Conservation (phyloP, 2,797 vertebrate genomes). For the Luscinia luscinia region DNA sequence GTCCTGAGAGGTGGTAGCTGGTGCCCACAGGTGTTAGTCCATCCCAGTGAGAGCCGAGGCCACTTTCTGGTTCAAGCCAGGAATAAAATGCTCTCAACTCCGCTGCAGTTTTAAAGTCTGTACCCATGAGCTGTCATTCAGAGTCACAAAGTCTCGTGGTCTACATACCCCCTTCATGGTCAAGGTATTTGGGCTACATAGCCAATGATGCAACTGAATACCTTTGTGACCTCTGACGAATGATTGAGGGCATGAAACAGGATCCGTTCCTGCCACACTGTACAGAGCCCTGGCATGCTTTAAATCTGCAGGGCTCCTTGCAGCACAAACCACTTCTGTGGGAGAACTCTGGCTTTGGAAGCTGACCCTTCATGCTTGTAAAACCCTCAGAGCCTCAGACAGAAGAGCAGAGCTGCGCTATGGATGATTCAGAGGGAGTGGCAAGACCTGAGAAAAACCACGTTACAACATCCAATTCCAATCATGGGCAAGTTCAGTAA, state of each 20-base stretch:
- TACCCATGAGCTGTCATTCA: slow-evolving; percentile 10
- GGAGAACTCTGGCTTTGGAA: background rate
- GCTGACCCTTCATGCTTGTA: background rate
- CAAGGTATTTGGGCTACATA: slow-evolving; percentile 58
- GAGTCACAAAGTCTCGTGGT: slow-evolving; percentile 32
- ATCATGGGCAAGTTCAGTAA: background rate
- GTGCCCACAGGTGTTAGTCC: slow-evolving; percentile 33
- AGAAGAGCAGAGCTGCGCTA: background rate
- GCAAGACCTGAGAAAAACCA: background rate
- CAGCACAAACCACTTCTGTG: background rate
- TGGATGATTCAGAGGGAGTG: background rate
- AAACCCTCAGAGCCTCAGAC: background rate
- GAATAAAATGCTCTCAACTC: background rate
- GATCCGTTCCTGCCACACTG: slow-evolving; percentile 30
- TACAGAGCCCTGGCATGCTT: slow-evolving; percentile 14
- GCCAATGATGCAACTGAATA: slow-evolving; percentile 59
- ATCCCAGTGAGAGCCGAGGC: accelerated
- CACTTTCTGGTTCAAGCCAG: background rate
- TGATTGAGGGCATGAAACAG: slow-evolving; percentile 27
- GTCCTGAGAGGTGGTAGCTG: background rate
- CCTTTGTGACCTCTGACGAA: slow-evolving; percentile 39
- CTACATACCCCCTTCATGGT: slow-evolving; percentile 56
- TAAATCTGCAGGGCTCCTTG: slow-evolving; percentile 18
- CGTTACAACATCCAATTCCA: background rate
- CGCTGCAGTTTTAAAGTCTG: slow-evolving; percentile 16